These are phyloP conservation scores for Epistrophella euchroma DNA, from an alignment of 2,888 invertebrate species.

Conservation along the genomic window DNA sequence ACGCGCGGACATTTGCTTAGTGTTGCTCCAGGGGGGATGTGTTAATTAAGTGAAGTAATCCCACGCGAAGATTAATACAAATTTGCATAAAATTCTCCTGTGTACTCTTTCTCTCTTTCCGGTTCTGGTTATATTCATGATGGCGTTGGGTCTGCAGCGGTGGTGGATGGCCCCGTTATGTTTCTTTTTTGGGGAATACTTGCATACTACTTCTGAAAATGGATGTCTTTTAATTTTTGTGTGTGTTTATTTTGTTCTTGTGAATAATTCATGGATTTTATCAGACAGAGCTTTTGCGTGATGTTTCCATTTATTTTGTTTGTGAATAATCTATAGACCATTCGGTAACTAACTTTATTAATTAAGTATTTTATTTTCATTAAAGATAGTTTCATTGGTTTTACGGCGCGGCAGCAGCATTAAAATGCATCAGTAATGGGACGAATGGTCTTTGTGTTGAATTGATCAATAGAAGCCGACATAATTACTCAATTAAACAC, in stretches of 20 bases:
- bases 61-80: constrained; percentile 75
- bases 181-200: constrained; percentile 15
- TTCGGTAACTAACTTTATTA: constrained; percentile 33
- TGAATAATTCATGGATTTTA: constrained; percentile 65
- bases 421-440: constrained; percentile 13
- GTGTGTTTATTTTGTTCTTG: background rate
- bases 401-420: background rate
- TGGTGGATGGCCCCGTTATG: constrained; percentile 6
- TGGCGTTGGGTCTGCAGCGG: background rate
- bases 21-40: constrained; percentile 65
- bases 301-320: constrained; percentile 43
- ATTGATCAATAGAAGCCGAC: constrained; percentile 22
- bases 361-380: constrained; percentile 55
- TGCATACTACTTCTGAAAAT: constrained; percentile 12
- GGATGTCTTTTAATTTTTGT: constrained; percentile 7
- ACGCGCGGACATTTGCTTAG: constrained; percentile 67
- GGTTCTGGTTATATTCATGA: background rate
- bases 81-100: constrained; percentile 69
- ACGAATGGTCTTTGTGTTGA: background rate
- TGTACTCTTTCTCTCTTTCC: constrained; percentile 26
- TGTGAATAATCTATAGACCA: constrained; percentile 26
- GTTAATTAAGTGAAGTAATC: constrained; percentile 76
- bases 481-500: background rate
- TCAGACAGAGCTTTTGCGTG: constrained; percentile 50
- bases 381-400: constrained; percentile 18